Evolutionary conservation across 1,140 invertebrate genomes (phyloP).

Genomic region (Drosophila tani): DNA sequence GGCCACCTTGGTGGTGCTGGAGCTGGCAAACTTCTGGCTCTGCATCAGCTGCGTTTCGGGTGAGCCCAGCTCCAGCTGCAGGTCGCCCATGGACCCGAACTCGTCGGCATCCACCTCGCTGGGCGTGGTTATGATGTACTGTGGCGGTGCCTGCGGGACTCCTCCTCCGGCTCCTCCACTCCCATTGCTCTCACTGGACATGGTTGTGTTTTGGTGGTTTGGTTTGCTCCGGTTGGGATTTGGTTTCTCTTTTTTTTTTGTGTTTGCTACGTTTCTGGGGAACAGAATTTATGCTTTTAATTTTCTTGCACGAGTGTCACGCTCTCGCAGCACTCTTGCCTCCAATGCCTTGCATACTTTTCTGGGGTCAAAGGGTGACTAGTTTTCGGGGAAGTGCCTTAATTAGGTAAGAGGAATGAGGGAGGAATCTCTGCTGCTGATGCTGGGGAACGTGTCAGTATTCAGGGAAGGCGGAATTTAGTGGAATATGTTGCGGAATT

Average conservation of each 20-base stretch:
- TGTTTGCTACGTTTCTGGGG: conserved; percentile 17
- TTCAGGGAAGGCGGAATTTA: neutral
- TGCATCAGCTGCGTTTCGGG: conserved; percentile 33
- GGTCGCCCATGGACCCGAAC: conserved; percentile 66
- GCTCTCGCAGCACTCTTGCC: conserved; percentile 27
- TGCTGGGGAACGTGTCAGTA: neutral
- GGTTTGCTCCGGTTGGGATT: too few species aligned
- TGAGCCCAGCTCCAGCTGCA: conserved; percentile 57
- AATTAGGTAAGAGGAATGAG: neutral
- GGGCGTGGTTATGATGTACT: conserved; percentile 83
- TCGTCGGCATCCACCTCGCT: conserved; percentile 82
- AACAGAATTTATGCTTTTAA: conserved; percentile 52
- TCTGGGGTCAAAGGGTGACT: conserved; percentile 4
- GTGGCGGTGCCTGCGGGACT: conserved; percentile 55
- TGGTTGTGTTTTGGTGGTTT: conserved; percentile 9
- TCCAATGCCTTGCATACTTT: conserved; percentile 41
- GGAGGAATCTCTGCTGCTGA: neutral
- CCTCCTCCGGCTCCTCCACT: conserved; percentile 10
- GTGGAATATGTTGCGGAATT: neutral
- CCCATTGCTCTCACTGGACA: conserved; percentile 45
- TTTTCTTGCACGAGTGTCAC: conserved; percentile 8
- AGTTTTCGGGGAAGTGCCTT: conserved; percentile 1
- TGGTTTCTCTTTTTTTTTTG: neutral
- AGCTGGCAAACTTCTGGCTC: conserved; percentile 43
- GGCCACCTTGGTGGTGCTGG: conserved; percentile 67